Base-by-base conservation (phyloP, 2,888 invertebrate genomes). In the Cepaea hortensis region DNA sequence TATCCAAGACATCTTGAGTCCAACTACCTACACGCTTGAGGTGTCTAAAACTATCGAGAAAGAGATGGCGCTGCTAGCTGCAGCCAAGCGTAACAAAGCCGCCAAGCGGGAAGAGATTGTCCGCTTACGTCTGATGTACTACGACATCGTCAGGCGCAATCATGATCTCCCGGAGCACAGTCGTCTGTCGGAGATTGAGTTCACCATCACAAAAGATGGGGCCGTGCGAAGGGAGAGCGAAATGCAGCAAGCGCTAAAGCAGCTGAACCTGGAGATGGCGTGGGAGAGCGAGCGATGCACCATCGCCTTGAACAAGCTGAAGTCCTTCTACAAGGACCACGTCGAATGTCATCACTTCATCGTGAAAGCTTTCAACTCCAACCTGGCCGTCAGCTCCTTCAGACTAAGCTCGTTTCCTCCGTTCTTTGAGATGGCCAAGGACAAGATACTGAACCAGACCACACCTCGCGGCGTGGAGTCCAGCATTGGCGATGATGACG, bases 101-200 rank as follows among this genome's bases (percentile, higher is more conserved):
- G 87, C 87, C 15, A 87, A 84, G 55, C 73, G 72, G 9, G 87
- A 87, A 68, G 84, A 87, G 50, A 87, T 87, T 55, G 81, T 72
- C 2, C 75, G 81, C 5, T 61, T 87, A 6, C 87, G 87, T 3
- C 50, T 84, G 2, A n/a, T 72, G 84, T 87, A 35, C 65, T 48
- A 55, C 35, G 87, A 87, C 13, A 75, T 87, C 70, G n/a, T 87
- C 3, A 84, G 73, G 65, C 68, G 79, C 18, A 87, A 87, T 50
- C 81, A 15, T 13, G 87, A 87, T 35, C 76, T 87, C 13, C 87
- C 87, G 3, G 84, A 84, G n/a, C 79, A 84, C 18, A 15, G 23
- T 5, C 84, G 87, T 20, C 68, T 87, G 20, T 65, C 84, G 4
- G 73, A 68, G 6, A 75, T 75, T 1, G 87, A 87, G 61, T 72